Evolutionary conservation across 2,888 invertebrate genomes (phyloP).

Genomic region (Pyrrhosoma nymphula): DNA sequence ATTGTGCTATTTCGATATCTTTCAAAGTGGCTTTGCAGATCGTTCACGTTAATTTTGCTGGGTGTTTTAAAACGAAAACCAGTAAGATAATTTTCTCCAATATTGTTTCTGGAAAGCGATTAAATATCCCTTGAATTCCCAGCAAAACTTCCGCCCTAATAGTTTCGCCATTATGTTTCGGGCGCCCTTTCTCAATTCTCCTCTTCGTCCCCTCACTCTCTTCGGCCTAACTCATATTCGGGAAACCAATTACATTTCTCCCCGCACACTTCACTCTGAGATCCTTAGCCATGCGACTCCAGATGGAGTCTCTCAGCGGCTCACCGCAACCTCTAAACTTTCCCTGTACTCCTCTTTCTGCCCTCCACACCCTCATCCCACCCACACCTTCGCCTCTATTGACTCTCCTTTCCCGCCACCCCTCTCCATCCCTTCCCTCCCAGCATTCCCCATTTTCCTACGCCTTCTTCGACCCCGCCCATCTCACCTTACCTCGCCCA

Average conservation of each 20-base stretch:
- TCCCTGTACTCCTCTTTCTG: neutral
- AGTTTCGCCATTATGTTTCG: neutral
- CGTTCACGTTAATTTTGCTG: too few relatives aligned
- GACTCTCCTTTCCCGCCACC: neutral
- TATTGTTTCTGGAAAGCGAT: too few relatives aligned
- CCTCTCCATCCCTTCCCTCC: neutral
- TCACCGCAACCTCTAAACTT: constrained; percentile 34
- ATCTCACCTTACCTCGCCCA: neutral
- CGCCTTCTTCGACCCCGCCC: neutral
- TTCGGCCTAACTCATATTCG: neutral
- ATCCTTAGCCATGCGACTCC: neutral
- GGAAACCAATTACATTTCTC: constrained; percentile 19
- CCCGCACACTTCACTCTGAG: neutral
- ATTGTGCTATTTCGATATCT: too few relatives aligned
- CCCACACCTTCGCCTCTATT: neutral
- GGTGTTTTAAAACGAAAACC: too few relatives aligned
- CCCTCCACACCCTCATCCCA: neutral
- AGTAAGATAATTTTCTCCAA: too few relatives aligned
- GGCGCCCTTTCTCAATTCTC: neutral
- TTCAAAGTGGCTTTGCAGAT: too few relatives aligned
- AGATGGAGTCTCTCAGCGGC: constrained; percentile 41
- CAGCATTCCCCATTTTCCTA: neutral
- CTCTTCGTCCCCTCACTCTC: neutral
- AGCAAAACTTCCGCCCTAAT: too few relatives aligned
- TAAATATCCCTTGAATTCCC: too few relatives aligned